A percentile compares a stretch with the other conserved stretches of the same genome.
Evolutionary conservation across 2,797 vertebrate genomes (phyloP).

Genomic region (Crenichthys baileyi): DNA sequence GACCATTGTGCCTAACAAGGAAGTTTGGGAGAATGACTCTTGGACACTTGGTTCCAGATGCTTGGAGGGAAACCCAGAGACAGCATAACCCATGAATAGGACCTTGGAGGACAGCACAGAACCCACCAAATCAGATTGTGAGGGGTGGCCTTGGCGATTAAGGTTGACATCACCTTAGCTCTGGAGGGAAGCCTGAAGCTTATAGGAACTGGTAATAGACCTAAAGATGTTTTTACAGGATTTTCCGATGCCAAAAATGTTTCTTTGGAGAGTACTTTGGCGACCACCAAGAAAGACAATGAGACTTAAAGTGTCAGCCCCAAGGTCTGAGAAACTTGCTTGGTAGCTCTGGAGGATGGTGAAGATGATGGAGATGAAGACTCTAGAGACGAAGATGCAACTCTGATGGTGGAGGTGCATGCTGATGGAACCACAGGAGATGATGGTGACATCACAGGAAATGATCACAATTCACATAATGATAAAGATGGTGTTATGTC

Average conservation of each 20-base stretch:
- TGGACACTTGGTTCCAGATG: background rate
- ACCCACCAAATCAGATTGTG: background rate
- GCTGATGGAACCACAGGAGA: background rate
- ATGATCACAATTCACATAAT: background rate
- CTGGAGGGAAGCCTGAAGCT: background rate
- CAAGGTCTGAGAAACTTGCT: background rate
- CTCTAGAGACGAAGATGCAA: background rate
- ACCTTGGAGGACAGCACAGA: background rate
- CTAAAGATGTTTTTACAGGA: background rate
- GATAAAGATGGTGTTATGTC: background rate
- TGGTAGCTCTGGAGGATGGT: background rate
- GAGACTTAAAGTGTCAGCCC: background rate
- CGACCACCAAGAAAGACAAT: background rate
- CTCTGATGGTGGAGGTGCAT: background rate
- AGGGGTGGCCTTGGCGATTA: no score
- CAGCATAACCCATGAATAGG: no score
- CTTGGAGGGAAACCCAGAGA: background rate
- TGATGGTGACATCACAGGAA: no score
- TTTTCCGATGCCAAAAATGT: background rate
- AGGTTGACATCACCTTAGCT: no score
- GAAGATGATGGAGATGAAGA: background rate
- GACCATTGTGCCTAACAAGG: background rate
- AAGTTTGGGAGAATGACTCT: background rate
- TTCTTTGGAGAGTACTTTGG: background rate
- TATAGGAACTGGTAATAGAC: background rate